Base-by-base conservation (phyloP, 2,888 invertebrate genomes). In the Idaea dimidiata region DNA sequence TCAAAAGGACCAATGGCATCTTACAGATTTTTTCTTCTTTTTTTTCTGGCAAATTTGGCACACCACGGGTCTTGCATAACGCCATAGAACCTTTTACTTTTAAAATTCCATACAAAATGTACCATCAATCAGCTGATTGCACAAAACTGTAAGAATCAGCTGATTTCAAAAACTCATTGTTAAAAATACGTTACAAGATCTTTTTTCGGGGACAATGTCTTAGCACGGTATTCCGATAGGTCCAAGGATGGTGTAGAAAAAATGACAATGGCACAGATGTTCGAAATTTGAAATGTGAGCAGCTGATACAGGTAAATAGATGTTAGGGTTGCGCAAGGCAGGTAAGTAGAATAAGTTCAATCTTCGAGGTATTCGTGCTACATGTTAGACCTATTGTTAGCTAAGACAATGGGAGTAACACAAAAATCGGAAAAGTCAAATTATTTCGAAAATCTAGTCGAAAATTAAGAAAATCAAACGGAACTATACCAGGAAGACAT, bases 261-360 rank as follows among this genome's bases (percentile, higher is more conserved):
- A 62, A 66, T 61, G 17, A 73, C 67, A 77, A 75, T 71, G 66
- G 68, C 69, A 72, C 80, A 81, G 80, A 79, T 81, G 80, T 74
- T 67, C 62, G 65, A 63, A 62, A 64, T 63, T 64, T 63, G 63
- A 72, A 74, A 68, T 59, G 58, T 54, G 54, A 72, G 78, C 80
- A 80, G 80, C 79, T 80, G 79, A 79, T 74, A 67, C 57, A 17
- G 7, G 61, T 61, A 67, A 67, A 64, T 31, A 64, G 43, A 16
- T 3, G 5, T 61, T 80, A 77, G 80, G 80, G 33, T 80, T 78
- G 16, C 72, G 62, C 58, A 4, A 59, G 8, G 43, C 43, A 14
- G 14, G 14, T 2, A 1, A 8, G 10, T 14, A 43, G 43, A 3
- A 14, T 14, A 33, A 6, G 7, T 33, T 10, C 33, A 33, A 33